Evolutionary conservation across 2,113 vertebrate species (phyloP).

Genomic region (Struthio camelus): DNA sequence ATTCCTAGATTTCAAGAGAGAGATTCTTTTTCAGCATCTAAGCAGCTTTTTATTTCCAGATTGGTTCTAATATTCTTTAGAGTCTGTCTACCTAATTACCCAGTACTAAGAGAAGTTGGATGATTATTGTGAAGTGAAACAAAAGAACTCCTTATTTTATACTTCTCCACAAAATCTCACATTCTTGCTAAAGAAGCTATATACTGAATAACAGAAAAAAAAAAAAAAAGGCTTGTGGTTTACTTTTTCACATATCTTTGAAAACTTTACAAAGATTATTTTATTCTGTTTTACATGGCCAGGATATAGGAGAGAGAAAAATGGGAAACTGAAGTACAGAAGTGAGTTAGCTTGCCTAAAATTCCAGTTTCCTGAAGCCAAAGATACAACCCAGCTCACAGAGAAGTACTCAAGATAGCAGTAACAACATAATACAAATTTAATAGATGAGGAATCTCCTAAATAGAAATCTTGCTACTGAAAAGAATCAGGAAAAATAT

Average conservation of each 20-base stretch:
- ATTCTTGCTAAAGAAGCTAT: not conserved
- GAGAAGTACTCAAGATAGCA: not conserved
- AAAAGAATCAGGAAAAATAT: not conserved
- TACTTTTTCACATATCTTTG: not conserved
- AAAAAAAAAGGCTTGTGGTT: not conserved
- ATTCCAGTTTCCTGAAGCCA: not conserved
- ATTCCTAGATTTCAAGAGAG: not conserved
- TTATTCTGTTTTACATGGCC: not conserved
- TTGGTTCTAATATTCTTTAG: not conserved
- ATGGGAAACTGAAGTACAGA: not conserved
- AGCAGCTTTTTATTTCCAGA: not conserved
- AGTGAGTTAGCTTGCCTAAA: not conserved
- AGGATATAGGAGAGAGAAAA: not conserved
- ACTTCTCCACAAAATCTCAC: not conserved
- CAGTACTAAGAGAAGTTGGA: not conserved
- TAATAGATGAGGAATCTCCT: not conserved
- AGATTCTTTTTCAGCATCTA: not conserved
- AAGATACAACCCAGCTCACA: not conserved
- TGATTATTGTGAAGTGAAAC: not conserved
- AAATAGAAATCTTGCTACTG: not conserved
- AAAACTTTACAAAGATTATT: not conserved
- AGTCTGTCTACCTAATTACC: not conserved
- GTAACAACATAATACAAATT: not conserved
- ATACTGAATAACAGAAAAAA: fast-evolving
- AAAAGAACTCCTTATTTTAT: not conserved